Evolutionary conservation across 2,113 vertebrate species (phyloP).

Genomic region (Cheilinus undulatus): DNA sequence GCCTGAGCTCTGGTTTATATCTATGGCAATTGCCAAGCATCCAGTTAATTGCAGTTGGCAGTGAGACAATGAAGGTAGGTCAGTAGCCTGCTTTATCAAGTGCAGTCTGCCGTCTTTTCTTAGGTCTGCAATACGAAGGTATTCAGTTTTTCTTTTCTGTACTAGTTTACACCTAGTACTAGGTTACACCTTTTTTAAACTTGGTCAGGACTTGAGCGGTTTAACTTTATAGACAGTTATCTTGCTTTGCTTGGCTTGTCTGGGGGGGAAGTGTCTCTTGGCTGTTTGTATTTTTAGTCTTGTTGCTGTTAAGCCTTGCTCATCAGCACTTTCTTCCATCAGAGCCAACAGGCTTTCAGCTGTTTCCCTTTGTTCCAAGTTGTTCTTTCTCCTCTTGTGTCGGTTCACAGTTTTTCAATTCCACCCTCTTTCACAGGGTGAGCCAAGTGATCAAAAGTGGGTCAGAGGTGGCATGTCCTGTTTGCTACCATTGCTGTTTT

Average conservation of each 20-base stretch:
- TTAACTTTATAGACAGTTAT: slow-evolving; percentile 25
- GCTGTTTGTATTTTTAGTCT: slow-evolving; percentile 75
- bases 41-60: slow-evolving; percentile 51
- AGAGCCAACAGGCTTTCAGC: slow-evolving; percentile 54
- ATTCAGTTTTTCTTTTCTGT: background rate
- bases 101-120: slow-evolving; percentile 23
- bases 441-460: slow-evolving; percentile 61
- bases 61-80: slow-evolving; percentile 24
- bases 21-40: slow-evolving; percentile 44
- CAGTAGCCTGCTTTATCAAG: slow-evolving; percentile 17
- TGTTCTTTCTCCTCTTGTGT: slow-evolving; percentile 50
- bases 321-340: slow-evolving; percentile 71
- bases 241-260: slow-evolving; percentile 38
- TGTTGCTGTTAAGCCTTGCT: slow-evolving; percentile 47
- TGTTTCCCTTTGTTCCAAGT: slow-evolving; percentile 52
- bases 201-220: slow-evolving; percentile 6
- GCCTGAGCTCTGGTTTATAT: slow-evolving; percentile 50
- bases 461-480: slow-evolving; percentile 78
- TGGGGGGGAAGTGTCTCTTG: slow-evolving; percentile 46
- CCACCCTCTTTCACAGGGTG: slow-evolving; percentile 27
- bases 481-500: slow-evolving; percentile 77
- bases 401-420: slow-evolving; percentile 56
- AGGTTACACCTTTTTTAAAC: too few relatives aligned
- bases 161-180: background rate
- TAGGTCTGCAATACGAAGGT: background rate